Evolutionary conservation across 2,888 invertebrate genomes (phyloP).

Genomic region (Melanotus villosus): DNA sequence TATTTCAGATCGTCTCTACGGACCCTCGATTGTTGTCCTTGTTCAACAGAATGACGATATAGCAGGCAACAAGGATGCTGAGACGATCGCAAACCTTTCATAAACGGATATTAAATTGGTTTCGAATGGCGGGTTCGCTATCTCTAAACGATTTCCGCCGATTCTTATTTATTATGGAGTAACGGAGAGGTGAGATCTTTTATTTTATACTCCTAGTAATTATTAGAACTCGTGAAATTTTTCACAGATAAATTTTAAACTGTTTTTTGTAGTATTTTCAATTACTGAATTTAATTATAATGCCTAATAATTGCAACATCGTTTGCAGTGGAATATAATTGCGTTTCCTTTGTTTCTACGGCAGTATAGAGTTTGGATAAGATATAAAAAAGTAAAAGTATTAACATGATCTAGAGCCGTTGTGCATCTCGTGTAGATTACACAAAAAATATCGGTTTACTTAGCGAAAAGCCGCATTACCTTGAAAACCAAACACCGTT

Average conservation of each 20-base stretch:
- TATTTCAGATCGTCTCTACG: slow-evolving; percentile 40
- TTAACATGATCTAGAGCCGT: no score
- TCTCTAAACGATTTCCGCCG: slow-evolving; percentile 55
- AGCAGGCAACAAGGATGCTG: slow-evolving; percentile 27
- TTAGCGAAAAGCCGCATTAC: no score
- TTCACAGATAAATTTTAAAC: neutral
- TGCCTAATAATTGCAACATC: no score
- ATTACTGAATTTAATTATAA: no score
- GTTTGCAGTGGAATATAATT: no score
- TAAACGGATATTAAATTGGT: slow-evolving; percentile 62
- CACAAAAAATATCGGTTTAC: no score
- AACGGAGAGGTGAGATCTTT: slow-evolving; percentile 26
- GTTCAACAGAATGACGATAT: slow-evolving; percentile 15
- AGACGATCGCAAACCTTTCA: slow-evolving; percentile 36
- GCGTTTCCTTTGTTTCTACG: no score
- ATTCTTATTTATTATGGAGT: slow-evolving; percentile 53
- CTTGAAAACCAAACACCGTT: slow-evolving; percentile 11
- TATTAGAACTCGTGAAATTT: neutral
- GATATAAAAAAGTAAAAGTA: no score
- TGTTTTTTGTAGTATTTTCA: no score
- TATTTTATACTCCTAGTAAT: slow-evolving; percentile 6
- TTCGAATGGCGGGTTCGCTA: slow-evolving; percentile 57
- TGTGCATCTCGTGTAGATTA: no score
- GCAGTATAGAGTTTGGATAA: no score
- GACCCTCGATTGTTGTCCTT: slow-evolving; percentile 31